Evolutionary conservation across 2,797 vertebrate genomes (phyloP).

Genomic region (Babyrousa celebensis): DNA sequence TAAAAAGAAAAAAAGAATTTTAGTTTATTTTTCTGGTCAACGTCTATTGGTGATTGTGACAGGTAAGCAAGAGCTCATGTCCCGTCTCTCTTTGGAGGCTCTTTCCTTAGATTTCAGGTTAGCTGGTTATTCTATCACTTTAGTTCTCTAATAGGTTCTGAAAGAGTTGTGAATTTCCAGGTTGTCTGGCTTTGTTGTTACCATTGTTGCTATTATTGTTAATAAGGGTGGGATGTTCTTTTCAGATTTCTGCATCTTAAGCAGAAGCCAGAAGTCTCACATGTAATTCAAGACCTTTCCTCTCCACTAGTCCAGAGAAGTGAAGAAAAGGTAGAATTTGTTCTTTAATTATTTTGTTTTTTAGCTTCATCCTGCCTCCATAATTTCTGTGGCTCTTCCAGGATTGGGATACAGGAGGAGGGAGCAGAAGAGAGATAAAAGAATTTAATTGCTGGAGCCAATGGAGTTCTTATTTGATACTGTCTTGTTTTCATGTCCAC

Average conservation of each 20-base stretch:
- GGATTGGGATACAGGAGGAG: background rate
- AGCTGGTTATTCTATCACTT: background rate
- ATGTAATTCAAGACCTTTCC: background rate
- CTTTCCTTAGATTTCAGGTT: constrained; percentile 23
- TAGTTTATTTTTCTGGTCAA: background rate
- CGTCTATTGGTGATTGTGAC: background rate
- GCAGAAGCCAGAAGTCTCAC: background rate
- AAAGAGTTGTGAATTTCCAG: constrained; percentile 38
- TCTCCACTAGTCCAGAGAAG: background rate
- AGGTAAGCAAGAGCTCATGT: background rate
- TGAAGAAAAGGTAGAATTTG: background rate
- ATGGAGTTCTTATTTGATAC: background rate
- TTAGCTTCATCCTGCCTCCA: background rate
- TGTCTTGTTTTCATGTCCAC: background rate
- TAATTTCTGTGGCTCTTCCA: background rate
- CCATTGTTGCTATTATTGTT: background rate
- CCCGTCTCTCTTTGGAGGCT: background rate
- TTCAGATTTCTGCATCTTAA: background rate
- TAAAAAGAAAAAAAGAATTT: too few relatives aligned
- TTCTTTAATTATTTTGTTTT: background rate
- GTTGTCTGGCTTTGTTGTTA: background rate
- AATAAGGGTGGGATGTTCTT: background rate
- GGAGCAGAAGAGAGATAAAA: background rate
- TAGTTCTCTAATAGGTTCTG: background rate
- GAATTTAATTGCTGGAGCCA: background rate